These are phyloP conservation scores for Margarornis squamiger DNA, from an alignment of 2,797 vertebrate genomes.

Conservation along the genomic window DNA sequence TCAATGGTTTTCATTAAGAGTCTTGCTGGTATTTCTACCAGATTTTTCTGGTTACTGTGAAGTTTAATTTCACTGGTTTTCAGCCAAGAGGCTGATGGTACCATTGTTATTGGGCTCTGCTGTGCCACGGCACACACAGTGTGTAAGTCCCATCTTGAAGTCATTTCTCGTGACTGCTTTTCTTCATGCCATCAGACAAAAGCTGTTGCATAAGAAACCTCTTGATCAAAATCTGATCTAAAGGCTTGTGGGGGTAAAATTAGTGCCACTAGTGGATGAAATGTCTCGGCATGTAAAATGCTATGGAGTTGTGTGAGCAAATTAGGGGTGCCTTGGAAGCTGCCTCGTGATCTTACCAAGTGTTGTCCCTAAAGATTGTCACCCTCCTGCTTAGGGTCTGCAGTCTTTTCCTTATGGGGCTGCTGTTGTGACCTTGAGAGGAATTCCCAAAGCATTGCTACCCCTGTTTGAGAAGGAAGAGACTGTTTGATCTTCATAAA, in stretches of 20 bases:
- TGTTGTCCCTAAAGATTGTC: not conserved
- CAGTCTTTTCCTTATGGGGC: not conserved
- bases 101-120: not conserved
- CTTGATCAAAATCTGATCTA: not conserved
- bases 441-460: not conserved
- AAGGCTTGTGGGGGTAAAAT: not conserved
- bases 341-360: fast-evolving
- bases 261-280: not conserved
- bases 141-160: not conserved
- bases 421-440: not conserved
- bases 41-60: not conserved
- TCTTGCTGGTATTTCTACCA: not conserved
- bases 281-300: not conserved
- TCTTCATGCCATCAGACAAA: not conserved
- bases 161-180: not conserved
- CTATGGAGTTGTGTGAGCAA: not conserved
- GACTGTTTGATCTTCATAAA: not conserved
- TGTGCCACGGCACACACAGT: fast-evolving
- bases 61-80: not conserved
- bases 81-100: not conserved
- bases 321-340: not conserved
- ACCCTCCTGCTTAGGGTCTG: not conserved
- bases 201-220: not conserved
- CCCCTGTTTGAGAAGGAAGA: not conserved
- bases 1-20: not conserved